Conservation (phyloP, 2,797 vertebrate genomes). For the Fundulus diaphanus region DNA sequence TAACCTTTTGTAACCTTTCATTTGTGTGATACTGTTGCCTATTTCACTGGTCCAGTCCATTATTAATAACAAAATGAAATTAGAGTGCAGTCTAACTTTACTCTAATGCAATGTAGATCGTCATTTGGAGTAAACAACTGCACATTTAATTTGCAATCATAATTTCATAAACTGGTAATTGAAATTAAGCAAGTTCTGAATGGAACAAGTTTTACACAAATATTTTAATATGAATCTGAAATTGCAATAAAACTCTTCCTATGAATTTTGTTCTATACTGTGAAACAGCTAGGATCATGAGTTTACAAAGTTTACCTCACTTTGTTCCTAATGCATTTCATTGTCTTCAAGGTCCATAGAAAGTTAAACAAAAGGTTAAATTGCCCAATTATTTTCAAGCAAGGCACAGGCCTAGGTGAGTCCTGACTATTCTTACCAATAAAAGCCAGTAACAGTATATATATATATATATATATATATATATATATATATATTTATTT, state of each 20-base stretch:
- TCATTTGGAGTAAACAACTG: neutral
- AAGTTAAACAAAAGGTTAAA: neutral
- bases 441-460: no score
- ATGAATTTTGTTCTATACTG: neutral
- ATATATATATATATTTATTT: no score
- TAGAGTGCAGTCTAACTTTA: neutral
- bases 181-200: neutral
- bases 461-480: no score
- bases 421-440: no score
- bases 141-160: neutral
- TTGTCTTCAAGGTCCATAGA: neutral
- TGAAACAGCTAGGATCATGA: neutral
- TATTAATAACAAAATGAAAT: neutral
- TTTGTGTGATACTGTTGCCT: conserved; percentile 36
- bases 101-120: neutral
- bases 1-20: conserved; percentile 8
- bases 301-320: neutral
- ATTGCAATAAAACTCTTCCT: neutral
- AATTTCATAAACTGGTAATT: neutral
- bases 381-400: neutral
- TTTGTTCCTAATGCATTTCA: neutral
- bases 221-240: neutral
- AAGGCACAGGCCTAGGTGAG: neutral
- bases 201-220: neutral
- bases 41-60: conserved; percentile 4